These are phyloP conservation scores for Mythimna vitellina DNA, from an alignment of 2,888 invertebrate species.

Conservation along the genomic window DNA sequence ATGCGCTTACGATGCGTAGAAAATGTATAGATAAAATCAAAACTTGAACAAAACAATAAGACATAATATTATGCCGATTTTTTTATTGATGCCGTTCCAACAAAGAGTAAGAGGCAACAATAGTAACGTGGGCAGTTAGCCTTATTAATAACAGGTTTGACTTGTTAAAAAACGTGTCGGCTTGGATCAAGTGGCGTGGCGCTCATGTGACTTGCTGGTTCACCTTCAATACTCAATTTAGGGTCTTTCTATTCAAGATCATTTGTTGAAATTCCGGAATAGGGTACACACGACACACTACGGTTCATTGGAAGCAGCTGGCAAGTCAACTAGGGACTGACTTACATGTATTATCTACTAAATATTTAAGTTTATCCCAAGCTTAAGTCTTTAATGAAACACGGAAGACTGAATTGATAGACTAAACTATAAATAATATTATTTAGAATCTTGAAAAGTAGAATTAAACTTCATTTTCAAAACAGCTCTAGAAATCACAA, in stretches of 20 bases:
- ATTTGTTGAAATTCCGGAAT: not conserved
- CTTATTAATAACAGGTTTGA: conserved; percentile 61
- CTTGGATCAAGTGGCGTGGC: conserved; percentile 46
- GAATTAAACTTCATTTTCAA: conserved; percentile 10
- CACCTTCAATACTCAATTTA: conserved; percentile 51
- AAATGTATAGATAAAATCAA: conserved; percentile 47
- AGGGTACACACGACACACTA: not conserved
- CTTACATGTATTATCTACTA: too few relatives aligned
- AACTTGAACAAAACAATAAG: conserved; percentile 49
- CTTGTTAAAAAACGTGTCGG: conserved; percentile 45
- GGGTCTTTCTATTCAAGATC: conserved; percentile 28
- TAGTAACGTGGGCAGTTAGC: conserved; percentile 51
- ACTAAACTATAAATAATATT: not conserved
- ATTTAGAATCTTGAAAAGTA: conserved; percentile 1
- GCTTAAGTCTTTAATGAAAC: not conserved
- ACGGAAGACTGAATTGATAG: not conserved
- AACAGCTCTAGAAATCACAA: not conserved
- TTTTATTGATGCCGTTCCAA: conserved; percentile 45
- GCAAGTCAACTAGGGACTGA: not conserved
- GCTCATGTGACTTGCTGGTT: conserved; percentile 37
- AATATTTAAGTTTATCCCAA: not conserved
- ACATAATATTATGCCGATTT: conserved; percentile 49
- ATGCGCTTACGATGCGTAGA: conserved; percentile 20
- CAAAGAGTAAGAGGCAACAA: conserved; percentile 58
- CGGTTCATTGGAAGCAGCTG: conserved; percentile 1